phyloP scores from a whole-genome alignment of 2,797 vertebrate species.

The Galago senegalensis region DNA sequence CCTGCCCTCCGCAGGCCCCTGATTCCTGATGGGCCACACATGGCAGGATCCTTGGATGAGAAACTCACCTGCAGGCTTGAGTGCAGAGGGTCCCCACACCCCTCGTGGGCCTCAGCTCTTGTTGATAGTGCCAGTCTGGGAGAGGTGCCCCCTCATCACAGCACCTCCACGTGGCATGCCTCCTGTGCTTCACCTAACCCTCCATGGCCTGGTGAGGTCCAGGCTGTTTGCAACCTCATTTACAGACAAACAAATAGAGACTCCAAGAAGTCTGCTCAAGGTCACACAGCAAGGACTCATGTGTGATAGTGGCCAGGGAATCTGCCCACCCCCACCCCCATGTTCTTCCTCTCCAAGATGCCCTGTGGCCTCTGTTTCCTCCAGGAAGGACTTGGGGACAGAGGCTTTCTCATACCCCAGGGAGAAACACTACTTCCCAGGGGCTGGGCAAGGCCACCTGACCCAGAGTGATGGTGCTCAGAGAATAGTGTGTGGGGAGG shows the following conservation, averaged over 20 bases:
- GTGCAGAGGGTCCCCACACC: neutral
- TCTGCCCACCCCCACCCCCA: too few species aligned
- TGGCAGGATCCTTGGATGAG: fast-evolving
- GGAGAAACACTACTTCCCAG: neutral
- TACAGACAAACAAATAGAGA: fast-evolving
- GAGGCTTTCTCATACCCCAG: too few species aligned
- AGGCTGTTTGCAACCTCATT: fast-evolving
- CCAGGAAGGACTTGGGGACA: neutral
- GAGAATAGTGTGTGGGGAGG: too few species aligned
- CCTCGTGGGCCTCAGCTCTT: too few species aligned
- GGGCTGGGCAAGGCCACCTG: fast-evolving
- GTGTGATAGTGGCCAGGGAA: fast-evolving
- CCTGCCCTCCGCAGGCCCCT: neutral
- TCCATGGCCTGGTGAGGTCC: fast-evolving
- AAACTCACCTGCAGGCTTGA: neutral
- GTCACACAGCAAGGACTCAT: fast-evolving
- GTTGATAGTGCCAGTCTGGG: neutral
- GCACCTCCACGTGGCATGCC: fast-evolving
- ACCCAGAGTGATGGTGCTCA: neutral
- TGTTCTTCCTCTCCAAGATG: neutral
- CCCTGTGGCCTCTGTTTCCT: fast-evolving
- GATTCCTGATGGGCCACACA: neutral
- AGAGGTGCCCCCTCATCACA: fast-evolving
- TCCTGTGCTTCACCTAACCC: fast-evolving
- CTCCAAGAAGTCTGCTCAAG: fast-evolving